A percentile compares a stretch with the other conserved stretches of the same genome.
These are phyloP conservation scores for Chaetophractus vellerosus DNA, from an alignment of 2,797 vertebrate genomes.

Conservation along the genomic window DNA sequence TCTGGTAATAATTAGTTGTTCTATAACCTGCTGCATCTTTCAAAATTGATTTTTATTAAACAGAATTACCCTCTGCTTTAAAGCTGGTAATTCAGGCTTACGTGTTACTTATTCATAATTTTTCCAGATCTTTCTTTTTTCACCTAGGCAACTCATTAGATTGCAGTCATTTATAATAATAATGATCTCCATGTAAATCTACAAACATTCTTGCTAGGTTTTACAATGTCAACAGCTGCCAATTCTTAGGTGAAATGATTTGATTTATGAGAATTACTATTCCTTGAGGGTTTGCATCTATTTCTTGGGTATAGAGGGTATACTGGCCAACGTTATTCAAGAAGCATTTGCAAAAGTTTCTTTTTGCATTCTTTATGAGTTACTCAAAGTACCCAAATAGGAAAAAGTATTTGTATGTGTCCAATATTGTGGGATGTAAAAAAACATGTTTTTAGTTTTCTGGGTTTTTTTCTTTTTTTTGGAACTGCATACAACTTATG, in stretches of 20 bases:
- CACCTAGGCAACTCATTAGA: not conserved
- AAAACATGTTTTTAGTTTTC: not conserved
- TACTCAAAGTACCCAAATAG: conserved; percentile 31
- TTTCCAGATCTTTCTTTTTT: conserved; percentile 59
- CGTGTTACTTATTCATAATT: conserved; percentile 58
- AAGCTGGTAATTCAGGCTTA: not conserved
- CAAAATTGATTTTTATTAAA: conserved; percentile 72
- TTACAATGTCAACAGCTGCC: conserved; percentile 42
- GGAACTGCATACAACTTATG: not conserved
- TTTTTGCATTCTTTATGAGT: conserved; percentile 15
- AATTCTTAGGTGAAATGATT: conserved; percentile 56
- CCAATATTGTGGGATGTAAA: not conserved
- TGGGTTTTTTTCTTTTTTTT: conserved; percentile 20
- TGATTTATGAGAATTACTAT: conserved; percentile 1
- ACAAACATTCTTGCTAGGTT: not conserved
- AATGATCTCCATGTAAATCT: not conserved
- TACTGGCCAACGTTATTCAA: conserved; percentile 21
- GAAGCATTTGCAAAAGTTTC: conserved; percentile 26
- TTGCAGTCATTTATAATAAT: conserved; percentile 60
- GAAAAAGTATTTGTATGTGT: not conserved
- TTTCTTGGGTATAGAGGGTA: conserved; percentile 37
- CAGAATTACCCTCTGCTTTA: conserved; percentile 50
- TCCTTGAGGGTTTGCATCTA: not conserved
- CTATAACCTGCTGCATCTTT: conserved; percentile 64
- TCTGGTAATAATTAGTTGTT: conserved; percentile 76